Base-by-base conservation (phyloP, 1,140 invertebrate genomes). In the Drosophila tsacasi region DNA sequence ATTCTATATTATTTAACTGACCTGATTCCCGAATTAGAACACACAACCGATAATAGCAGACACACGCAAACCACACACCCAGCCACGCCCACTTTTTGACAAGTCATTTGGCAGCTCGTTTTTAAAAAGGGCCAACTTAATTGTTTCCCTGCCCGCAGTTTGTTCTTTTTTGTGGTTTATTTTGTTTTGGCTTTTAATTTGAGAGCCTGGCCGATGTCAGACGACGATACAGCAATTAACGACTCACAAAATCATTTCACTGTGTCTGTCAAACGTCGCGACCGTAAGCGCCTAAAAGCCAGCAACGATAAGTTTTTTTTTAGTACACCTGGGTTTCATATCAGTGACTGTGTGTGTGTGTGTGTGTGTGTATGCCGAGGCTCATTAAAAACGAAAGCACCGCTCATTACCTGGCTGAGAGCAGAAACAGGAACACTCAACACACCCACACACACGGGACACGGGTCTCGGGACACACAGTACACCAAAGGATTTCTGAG, bases 201-300 rank as follows among this genome's bases (percentile, higher is more conserved):
- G 30, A 84, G 76, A 71, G 77, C 64, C 74, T 57, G 79, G 81
- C 81, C 72, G 77, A 84, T 74, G 76, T 67, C 58, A 32, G 67
- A 58, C 69, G 72, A 62, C 67, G 67, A 87, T 81, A 87, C 72
- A 83, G 65, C 68, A 84, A 78, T 87, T 87, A 87, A 84, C 81
- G 74, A 89, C 68, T 80, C 75, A 87, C 83, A 87, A 87, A 87
- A 89, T 89, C 84, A 87, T 89, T 87, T 87, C 76, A 81, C 84
- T 84, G 80, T 89, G 84, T 87, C 85, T 87, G 80, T 84, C 81
- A 87, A 81, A 81, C 54, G 82, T 63, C 69, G 81, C 59, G 71
- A 55, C 42, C 25, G 35, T 59, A 32, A 79, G 64, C 66, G 79
- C 83, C 83, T 72, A 76, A 79, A 76, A 86, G 83, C 68, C 67